Evolutionary conservation across 1,140 invertebrate species (phyloP).

Genomic region (Drosophila ananassae): DNA sequence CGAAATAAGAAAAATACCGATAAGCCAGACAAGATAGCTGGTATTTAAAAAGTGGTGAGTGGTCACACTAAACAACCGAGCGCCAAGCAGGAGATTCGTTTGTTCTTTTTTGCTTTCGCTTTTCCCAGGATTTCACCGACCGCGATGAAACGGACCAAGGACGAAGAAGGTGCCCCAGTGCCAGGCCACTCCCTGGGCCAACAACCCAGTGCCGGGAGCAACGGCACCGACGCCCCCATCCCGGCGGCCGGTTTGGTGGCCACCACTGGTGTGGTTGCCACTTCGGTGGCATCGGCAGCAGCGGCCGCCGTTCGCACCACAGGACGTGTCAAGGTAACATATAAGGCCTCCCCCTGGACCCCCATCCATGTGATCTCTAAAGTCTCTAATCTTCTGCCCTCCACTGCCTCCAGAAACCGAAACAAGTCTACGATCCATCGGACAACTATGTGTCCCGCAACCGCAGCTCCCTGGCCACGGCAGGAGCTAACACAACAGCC

Average conservation of each 20-base stretch:
- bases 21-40: not conserved
- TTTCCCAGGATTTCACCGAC: conserved; percentile 8
- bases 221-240: conserved; percentile 38
- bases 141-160: conserved; percentile 57
- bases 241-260: not conserved
- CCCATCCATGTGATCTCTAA: not conserved
- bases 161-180: conserved; percentile 53
- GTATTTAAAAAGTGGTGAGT: not conserved
- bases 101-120: conserved; percentile 27
- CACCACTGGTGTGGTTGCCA: not conserved
- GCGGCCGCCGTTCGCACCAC: conserved; percentile 67
- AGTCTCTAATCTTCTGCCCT: not conserved
- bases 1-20: not conserved
- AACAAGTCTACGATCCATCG: conserved; percentile 90
- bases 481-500: not conserved
- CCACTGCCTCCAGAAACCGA: conserved; percentile 75
- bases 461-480: not conserved
- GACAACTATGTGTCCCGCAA: conserved; percentile 88
- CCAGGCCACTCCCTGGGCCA: conserved; percentile 4
- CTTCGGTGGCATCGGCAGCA: conserved; percentile 1
- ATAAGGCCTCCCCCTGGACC: too few relatives aligned
- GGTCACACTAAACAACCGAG: conserved; percentile 27
- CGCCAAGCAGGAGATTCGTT: conserved; percentile 35
- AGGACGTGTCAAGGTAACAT: conserved; percentile 72
- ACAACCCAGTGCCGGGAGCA: conserved; percentile 30